These are phyloP conservation scores for Ceratothoa steindachneri DNA, from an alignment of 2,888 invertebrate genomes.

Conservation along the genomic window DNA sequence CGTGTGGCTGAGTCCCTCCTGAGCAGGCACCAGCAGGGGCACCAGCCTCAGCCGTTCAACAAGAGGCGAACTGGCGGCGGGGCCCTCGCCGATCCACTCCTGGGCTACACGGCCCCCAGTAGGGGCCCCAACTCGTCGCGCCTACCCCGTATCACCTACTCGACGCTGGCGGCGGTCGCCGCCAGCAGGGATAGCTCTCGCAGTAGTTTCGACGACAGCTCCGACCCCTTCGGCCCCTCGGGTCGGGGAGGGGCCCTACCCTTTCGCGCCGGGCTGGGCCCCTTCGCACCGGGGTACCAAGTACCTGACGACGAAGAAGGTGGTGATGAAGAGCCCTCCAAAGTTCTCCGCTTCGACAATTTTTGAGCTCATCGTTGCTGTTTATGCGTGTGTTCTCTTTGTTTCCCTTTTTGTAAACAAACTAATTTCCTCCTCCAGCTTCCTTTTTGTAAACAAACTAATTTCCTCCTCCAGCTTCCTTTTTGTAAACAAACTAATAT, in stretches of 20 bases:
- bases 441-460: no score
- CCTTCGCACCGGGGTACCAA: conserved; percentile 14
- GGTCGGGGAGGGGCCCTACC: conserved; percentile 25
- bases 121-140: not conserved
- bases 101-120: no score
- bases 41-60: not conserved
- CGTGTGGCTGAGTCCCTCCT: conserved; percentile 20
- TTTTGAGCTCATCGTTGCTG: no score
- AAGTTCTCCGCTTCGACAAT: conserved; percentile 42
- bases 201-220: conserved; percentile 32
- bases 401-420: no score
- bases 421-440: no score
- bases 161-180: not conserved
- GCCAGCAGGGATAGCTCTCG: not conserved
- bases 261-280: conserved; percentile 28
- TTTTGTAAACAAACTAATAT: no score
- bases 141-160: conserved; percentile 3
- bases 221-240: conserved; percentile 23
- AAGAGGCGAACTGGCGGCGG: not conserved
- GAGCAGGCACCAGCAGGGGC: not conserved
- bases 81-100: not conserved
- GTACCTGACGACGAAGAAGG: conserved; percentile 36
- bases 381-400: no score
- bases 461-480: no score
- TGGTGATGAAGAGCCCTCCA: conserved; percentile 29